These are phyloP conservation scores for Platypus cylindrus DNA, from an alignment of 2,888 invertebrate species.

Conservation along the genomic window DNA sequence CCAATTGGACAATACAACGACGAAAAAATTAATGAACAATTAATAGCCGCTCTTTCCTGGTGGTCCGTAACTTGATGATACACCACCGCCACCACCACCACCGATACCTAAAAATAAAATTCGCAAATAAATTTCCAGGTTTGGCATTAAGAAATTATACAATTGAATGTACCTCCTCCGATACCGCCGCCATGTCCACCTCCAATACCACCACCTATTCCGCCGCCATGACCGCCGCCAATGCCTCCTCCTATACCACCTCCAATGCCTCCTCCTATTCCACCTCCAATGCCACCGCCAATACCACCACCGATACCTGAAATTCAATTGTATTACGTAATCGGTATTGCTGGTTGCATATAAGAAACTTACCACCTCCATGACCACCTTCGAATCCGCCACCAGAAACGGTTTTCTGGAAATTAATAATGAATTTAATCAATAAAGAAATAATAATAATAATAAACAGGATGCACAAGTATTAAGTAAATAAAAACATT, in stretches of 20 bases:
- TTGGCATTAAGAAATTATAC: too few relatives aligned
- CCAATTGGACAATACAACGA: too few relatives aligned
- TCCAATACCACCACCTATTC: slow-evolving; percentile 16
- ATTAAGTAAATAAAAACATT: neutral
- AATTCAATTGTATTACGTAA: too few relatives aligned
- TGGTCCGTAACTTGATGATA: slow-evolving; percentile 34
- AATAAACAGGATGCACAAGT: neutral
- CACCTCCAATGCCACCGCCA: slow-evolving; percentile 29
- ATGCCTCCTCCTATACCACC: slow-evolving; percentile 32
- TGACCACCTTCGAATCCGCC: slow-evolving; percentile 22
- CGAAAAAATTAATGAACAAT: too few relatives aligned
- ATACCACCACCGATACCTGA: slow-evolving; percentile 18
- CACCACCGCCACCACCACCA: slow-evolving; percentile 26
- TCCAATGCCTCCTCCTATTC: slow-evolving; percentile 26
- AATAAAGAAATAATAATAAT: neutral
- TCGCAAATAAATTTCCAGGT: neutral
- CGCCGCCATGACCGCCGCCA: slow-evolving; percentile 30
- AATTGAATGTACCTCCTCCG: slow-evolving; percentile 20
- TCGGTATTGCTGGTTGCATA: too few relatives aligned
- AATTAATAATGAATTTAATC: slow-evolving; percentile 1
- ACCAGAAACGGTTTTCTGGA: slow-evolving; percentile 19
- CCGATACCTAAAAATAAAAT: slow-evolving; percentile 16
- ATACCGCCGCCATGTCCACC: slow-evolving; percentile 21
- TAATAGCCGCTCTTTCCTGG: slow-evolving; percentile 37
- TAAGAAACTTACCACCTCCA: slow-evolving; percentile 3